Evolutionary conservation across 1,140 invertebrate species (phyloP), one percentile per base, ranked within the genome.

Genomic region (Apis laboriosa): DNA sequence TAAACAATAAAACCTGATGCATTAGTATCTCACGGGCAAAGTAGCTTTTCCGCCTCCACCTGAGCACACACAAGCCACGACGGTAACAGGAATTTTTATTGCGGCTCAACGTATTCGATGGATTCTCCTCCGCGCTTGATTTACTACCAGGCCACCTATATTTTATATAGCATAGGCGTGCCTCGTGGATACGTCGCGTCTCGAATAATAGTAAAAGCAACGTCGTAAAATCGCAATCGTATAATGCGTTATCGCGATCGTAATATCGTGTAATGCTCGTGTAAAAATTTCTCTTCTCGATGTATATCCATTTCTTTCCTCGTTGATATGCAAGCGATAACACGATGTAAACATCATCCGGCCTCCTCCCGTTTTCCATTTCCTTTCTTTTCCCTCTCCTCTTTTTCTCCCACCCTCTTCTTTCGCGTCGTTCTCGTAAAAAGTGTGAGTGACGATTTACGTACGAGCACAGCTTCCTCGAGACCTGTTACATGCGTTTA

Each of bases 201-300:
- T n/a, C 73, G 83, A 87, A 91, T 91, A 90, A 87, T 49, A 64
- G 63, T 64, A 90, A 90, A 90, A 90, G 83, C 71, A 67, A 63
- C 77, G 67, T 88, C 90, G 84, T 92, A 91, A 92, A 92, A 90
- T 79, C 83, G 78, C 87, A 87, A 90, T 92, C 90, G 85, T 86
- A 89, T 89, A 87, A 92, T 89, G 85, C 90, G 89, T 91, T 91
- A 90, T 89, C 90, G 89, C 88, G 89, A 91, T 90, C 84, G 88
- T 86, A 89, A 85, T 61, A 76, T 76, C 74, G 63, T 84, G 71
- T 83, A 70, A 80, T 43, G 66, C 24, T 19, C 77, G 68, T 77
- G 75, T 85, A 86, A 91, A 86, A 91, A 89, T 21, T 49, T 49
- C 21, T 9, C 43, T 2, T 17, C 19, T 9, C 43, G 7, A 51